phyloP scores from a whole-genome alignment of 2,797 vertebrate genomes.

The Furcifer pardalis region DNA sequence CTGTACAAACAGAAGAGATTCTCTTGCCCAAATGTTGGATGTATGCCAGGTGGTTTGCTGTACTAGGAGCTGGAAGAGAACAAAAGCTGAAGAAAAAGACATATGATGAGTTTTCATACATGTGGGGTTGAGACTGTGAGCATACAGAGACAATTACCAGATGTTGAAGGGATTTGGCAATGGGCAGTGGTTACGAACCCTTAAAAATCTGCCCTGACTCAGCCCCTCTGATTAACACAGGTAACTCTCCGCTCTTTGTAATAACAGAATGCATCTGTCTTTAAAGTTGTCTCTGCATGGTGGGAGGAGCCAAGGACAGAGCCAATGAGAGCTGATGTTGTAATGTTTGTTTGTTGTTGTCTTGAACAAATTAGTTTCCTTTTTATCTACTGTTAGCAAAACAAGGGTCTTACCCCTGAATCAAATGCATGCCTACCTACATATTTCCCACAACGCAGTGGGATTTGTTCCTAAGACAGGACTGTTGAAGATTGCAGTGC shows the following conservation, averaged over 20 bases:
- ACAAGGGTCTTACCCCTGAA: not conserved
- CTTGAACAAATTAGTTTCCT: slow-evolving; percentile 12
- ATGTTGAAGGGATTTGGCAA: slow-evolving; percentile 50
- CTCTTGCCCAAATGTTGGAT: slow-evolving; percentile 61
- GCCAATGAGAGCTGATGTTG: slow-evolving; percentile 33
- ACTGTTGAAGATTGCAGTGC: not conserved
- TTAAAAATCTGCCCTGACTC: slow-evolving; percentile 56
- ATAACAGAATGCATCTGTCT: not conserved
- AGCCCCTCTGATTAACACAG: slow-evolving; percentile 32
- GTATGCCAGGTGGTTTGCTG: slow-evolving; percentile 56
- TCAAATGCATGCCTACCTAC: not conserved
- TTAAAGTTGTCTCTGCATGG: slow-evolving; percentile 10
- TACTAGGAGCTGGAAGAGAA: slow-evolving; percentile 63
- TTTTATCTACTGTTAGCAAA: slow-evolving; percentile 38
- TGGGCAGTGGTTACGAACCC: slow-evolving; percentile 62
- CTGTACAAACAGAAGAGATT: slow-evolving; percentile 55
- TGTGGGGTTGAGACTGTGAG: slow-evolving; percentile 39
- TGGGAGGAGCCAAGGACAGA: slow-evolving; percentile 1
- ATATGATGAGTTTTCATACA: slow-evolving; percentile 53
- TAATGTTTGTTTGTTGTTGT: slow-evolving; percentile 29
- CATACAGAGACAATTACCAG: slow-evolving; percentile 39
- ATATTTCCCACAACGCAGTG: not conserved
- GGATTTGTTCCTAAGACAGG: not conserved
- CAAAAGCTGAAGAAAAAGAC: slow-evolving; percentile 45
- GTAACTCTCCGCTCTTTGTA: slow-evolving; percentile 47